These are phyloP conservation scores for Lepus americanus DNA, from an alignment of 2,113 vertebrate species.

Conservation along the genomic window DNA sequence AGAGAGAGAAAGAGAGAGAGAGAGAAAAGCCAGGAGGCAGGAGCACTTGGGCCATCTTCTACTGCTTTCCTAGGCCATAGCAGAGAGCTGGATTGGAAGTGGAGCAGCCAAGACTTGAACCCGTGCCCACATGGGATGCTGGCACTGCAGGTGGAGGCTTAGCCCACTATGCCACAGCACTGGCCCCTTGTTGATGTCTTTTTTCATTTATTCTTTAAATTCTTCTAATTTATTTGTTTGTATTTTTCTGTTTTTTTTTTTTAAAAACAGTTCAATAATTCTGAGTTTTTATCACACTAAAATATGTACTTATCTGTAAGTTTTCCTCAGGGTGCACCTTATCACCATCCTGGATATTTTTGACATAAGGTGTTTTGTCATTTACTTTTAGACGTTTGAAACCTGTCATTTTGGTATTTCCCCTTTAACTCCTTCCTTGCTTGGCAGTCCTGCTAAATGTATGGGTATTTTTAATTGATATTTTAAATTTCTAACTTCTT, in stretches of 20 bases:
- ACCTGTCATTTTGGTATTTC: conserved; percentile 9
- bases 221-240: neutral
- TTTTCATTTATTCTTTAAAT: neutral
- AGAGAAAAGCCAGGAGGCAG: no score
- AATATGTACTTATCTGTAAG: neutral
- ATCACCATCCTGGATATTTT: neutral
- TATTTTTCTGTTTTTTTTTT: neutral
- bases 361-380: neutral
- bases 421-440: neutral
- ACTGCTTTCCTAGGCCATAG: no score
- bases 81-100: no score
- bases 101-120: no score
- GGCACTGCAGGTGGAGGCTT: no score
- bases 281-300: neutral
- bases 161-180: no score
- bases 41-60: no score
- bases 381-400: conserved; percentile 15
- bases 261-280: neutral
- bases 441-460: conserved; percentile 33
- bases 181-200: neutral
- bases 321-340: neutral
- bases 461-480: neutral
- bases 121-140: no score
- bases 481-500: conserved; percentile 40
- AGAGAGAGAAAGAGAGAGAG: no score